phyloP scores from a whole-genome alignment of 2,888 invertebrate genomes.

The Tetragonisca angustula region DNA sequence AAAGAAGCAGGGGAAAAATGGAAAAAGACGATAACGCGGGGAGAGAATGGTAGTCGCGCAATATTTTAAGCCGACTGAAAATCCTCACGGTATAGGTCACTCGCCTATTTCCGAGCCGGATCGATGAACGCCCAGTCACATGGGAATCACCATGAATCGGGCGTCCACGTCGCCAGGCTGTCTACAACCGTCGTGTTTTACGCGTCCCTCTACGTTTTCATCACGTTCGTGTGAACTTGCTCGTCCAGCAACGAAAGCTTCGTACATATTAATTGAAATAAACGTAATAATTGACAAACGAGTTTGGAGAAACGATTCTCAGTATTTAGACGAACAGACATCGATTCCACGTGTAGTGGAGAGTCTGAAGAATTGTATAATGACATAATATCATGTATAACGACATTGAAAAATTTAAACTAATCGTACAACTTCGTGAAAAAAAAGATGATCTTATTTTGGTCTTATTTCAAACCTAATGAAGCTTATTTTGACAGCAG shows the following conservation, averaged over 20 bases:
- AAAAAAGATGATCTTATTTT: too few relatives aligned
- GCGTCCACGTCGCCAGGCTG: conserved; percentile 44
- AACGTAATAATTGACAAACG: too few relatives aligned
- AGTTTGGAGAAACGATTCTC: too few relatives aligned
- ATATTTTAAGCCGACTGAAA: conserved; percentile 39
- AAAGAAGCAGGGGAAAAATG: neutral
- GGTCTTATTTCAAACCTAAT: too few relatives aligned
- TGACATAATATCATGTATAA: too few relatives aligned
- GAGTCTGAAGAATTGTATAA: too few relatives aligned
- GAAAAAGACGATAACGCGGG: neutral
- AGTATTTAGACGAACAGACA: too few relatives aligned
- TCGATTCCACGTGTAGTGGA: too few relatives aligned
- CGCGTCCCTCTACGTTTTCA: neutral
- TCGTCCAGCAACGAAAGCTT: neutral
- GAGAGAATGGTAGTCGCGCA: neutral
- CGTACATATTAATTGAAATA: too few relatives aligned
- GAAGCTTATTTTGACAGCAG: too few relatives aligned
- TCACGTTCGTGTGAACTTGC: neutral
- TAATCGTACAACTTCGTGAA: too few relatives aligned
- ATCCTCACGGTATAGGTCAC: conserved; percentile 46
- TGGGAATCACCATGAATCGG: conserved; percentile 57
- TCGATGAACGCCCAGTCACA: conserved; percentile 63
- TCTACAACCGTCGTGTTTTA: conserved; percentile 44
- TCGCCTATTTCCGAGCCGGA: conserved; percentile 49
- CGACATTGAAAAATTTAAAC: too few relatives aligned